Evolutionary conservation across 2,113 vertebrate species (phyloP), one percentile per base, ranked within the genome.

Genomic region (Tiliqua scincoides): DNA sequence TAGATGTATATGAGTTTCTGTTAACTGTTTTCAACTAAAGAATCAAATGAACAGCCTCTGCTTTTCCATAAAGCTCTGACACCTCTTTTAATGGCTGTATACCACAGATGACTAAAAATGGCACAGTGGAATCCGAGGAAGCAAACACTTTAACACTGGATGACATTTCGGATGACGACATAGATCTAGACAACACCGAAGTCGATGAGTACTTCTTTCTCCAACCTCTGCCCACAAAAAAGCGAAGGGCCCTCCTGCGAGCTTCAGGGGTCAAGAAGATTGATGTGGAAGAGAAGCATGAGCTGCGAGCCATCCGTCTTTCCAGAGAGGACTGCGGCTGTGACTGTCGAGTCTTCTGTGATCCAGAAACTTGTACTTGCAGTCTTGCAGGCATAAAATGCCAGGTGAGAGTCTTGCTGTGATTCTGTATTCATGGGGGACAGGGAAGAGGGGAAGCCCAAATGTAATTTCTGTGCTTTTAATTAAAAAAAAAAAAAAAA

Each of bases 191-290:
- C 97, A 99, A 99, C 97, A 99, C 98, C 0, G 99, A 99, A 92
- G 99, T 99, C 35, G 99, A 99, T 0, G 99, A 99, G 92, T 99
- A 99, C 94, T 99, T 99, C 96, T 99, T 99, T 92, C 96, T 99
- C 62, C 99, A 99, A 95, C 99, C 99, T 6, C 95, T 99, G 82
- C 98, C 98, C 3, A 99, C 99, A 25, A 99, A 99, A 91, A 99
- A 99, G 88, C 96, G 99, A 1, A 95, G 99, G 63, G 98, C 98
- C 0, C 95, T 99, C 95, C 96, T 99, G 77, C 96, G 99, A 83
- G 96, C 98, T 21, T 99, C 99, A 0, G 99, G 99, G 4, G 98
- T 99, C 54, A 99, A 99, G 93, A 99, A 99, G 96, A 98, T 99
- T 25, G 98, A 99, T 0, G 98, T 99, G 91, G 99, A 99, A 63